Percentiles rank a stretch among this genome's conserved stretches.
phyloP scores from a whole-genome alignment of 2,888 invertebrate species.

The Chaitophorus viminalis region DNA sequence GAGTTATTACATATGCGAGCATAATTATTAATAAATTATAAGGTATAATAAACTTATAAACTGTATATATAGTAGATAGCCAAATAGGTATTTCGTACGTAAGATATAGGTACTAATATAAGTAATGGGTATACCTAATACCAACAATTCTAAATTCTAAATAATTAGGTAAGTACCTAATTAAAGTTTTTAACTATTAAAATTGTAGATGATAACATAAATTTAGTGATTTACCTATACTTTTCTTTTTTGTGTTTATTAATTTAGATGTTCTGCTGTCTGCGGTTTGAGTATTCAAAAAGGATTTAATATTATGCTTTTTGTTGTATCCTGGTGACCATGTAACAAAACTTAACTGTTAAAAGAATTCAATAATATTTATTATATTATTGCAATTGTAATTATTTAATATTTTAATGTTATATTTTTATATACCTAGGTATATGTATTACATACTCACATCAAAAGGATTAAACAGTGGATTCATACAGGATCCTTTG shows the following conservation, averaged over 20 bases:
- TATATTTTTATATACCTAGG: too few species aligned
- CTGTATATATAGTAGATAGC: too few species aligned
- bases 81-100: too few species aligned
- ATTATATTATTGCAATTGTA: background rate
- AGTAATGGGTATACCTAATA: too few species aligned
- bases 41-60: too few species aligned
- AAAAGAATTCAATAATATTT: background rate
- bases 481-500: background rate
- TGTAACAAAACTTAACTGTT: constrained; percentile 35
- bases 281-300: background rate
- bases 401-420: background rate
- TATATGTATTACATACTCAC: constrained; percentile 9
- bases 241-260: constrained; percentile 1
- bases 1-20: too few species aligned
- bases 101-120: too few species aligned
- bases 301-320: constrained; percentile 12
- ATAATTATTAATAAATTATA: too few species aligned
- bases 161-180: too few species aligned
- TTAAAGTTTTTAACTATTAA: too few species aligned
- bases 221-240: background rate
- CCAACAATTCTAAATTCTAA: too few species aligned
- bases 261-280: constrained; percentile 6
- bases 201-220: too few species aligned
- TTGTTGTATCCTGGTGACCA: constrained; percentile 51
- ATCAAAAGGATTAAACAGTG: constrained; percentile 49